Conservation (phyloP, 2,888 invertebrate species). For the Torymus tubicola region DNA sequence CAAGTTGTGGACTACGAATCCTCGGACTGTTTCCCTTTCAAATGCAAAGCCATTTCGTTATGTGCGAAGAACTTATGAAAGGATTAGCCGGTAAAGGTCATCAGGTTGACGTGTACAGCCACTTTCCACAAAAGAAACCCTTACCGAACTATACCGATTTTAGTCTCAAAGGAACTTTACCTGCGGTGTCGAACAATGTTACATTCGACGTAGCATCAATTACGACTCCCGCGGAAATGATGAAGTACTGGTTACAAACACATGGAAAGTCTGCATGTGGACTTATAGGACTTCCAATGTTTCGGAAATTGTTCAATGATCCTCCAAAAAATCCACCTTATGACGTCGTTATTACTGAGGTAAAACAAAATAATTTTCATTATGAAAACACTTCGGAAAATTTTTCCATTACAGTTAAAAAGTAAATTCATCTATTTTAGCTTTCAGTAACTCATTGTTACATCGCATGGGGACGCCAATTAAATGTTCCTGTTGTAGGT, state of each 20-base stretch:
- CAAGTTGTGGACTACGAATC: conserved; percentile 66
- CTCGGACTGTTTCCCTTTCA: conserved; percentile 77
- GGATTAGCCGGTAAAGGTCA: conserved; percentile 77
- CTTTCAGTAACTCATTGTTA: conserved; percentile 66
- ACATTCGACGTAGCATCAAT: conserved; percentile 42
- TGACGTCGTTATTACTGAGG: conserved; percentile 61
- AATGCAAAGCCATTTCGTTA: conserved; percentile 77
- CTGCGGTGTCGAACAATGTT: conserved; percentile 66
- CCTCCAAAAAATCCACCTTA: conserved; percentile 58
- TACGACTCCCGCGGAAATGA: too few species aligned
- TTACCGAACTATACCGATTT: conserved; percentile 68
- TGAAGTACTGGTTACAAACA: conserved; percentile 27
- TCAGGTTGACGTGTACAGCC: conserved; percentile 74
- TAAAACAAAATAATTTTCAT: background rate
- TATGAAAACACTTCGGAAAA: background rate
- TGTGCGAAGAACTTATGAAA: conserved; percentile 75
- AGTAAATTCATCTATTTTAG: conserved; percentile 57
- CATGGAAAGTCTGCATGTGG: background rate
- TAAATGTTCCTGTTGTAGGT: conserved; percentile 67
- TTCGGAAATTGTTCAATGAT: conserved; percentile 59
- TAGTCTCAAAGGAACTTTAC: conserved; percentile 62
- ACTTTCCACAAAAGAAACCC: conserved; percentile 65
- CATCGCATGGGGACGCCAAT: conserved; percentile 65
- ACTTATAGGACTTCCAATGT: conserved; percentile 53
- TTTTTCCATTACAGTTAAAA: background rate